These are phyloP conservation scores for Lasioglossum malachurum DNA, from an alignment of 2,888 invertebrate species.

Conservation along the genomic window DNA sequence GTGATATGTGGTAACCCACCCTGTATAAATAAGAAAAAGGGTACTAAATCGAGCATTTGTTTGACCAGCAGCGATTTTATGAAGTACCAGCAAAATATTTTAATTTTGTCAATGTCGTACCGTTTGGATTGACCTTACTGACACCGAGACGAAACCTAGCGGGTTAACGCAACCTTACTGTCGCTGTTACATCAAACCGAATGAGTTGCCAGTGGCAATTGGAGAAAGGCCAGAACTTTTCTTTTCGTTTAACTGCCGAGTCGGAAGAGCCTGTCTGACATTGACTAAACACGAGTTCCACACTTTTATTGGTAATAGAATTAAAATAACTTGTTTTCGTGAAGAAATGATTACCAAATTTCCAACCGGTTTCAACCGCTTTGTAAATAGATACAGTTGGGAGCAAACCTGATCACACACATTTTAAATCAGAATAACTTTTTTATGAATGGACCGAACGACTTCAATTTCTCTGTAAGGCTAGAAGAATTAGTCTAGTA, in stretches of 20 bases:
- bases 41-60: not conserved
- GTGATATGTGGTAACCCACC: too few relatives aligned
- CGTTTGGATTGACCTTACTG: conserved; percentile 4
- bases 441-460: too few relatives aligned
- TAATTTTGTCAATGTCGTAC: not conserved
- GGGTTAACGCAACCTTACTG: not conserved
- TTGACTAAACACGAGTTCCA: conserved; percentile 8
- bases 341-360: not conserved
- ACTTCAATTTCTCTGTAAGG: too few relatives aligned
- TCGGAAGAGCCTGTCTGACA: not conserved
- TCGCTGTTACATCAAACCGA: conserved; percentile 55
- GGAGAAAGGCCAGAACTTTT: conserved; percentile 66
- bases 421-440: too few relatives aligned
- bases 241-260: conserved; percentile 41
- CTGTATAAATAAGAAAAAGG: not conserved
- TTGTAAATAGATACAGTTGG: not conserved
- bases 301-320: not conserved
- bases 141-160: not conserved
- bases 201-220: too few relatives aligned
- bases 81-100: not conserved
- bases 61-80: not conserved
- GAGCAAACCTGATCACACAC: too few relatives aligned
- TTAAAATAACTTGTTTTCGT: not conserved
- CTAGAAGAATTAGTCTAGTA: too few relatives aligned
- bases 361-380: not conserved